These are phyloP conservation scores for Corbicula japonica DNA, from an alignment of 2,888 invertebrate species.

Conservation along the genomic window DNA sequence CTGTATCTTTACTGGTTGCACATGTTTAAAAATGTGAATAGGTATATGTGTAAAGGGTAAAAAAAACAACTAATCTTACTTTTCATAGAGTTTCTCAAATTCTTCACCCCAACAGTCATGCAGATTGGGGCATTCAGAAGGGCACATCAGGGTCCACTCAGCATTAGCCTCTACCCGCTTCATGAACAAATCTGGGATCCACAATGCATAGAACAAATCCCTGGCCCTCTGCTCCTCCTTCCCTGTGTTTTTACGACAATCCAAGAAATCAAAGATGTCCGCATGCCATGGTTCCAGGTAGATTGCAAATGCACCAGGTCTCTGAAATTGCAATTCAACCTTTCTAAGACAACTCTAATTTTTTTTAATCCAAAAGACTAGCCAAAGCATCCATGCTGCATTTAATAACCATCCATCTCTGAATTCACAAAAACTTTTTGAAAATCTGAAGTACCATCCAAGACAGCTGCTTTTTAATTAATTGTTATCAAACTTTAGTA, in stretches of 20 bases:
- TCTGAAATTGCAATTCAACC: conserved; percentile 84
- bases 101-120: conserved; percentile 97
- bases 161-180: conserved; percentile 92
- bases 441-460: neutral
- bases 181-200: conserved; percentile 99
- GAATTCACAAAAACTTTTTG: neutral
- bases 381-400: too few species aligned
- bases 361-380: too few species aligned
- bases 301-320: conserved; percentile 98
- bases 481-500: too few species aligned
- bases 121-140: conserved; percentile 96
- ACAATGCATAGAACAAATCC: conserved; percentile 98
- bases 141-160: conserved; percentile 99
- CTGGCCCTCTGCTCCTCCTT: conserved; percentile 97
- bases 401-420: too few species aligned
- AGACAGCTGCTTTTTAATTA: neutral
- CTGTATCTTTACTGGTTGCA: too few species aligned
- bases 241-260: conserved; percentile 97
- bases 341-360: too few species aligned
- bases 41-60: too few species aligned
- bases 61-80: too few species aligned
- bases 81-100: conserved; percentile 95
- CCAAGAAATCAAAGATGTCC: conserved; percentile 97
- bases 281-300: conserved; percentile 99
- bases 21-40: too few species aligned